A percentile compares a stretch with the other conserved stretches of the same genome.
Conservation (phyloP, 2,888 invertebrate species). For the Creontiades dilutus region DNA sequence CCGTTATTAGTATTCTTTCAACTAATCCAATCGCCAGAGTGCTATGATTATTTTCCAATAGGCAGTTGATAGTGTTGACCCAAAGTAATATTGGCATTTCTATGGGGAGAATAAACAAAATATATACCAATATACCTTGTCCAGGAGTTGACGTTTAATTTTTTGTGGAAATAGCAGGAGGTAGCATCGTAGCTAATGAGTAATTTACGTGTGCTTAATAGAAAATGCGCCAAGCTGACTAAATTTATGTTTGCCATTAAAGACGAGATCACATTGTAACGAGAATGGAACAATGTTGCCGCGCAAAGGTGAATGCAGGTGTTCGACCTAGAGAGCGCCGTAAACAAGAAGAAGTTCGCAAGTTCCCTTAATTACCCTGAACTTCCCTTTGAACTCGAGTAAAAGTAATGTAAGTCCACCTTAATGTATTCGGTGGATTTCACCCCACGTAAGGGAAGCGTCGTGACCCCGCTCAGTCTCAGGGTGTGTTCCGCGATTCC, state of each 20-base stretch:
- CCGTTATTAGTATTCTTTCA: too few relatives aligned
- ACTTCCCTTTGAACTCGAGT: constrained; percentile 46
- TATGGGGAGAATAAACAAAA: too few relatives aligned
- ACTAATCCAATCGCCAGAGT: too few relatives aligned
- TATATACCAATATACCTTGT: too few relatives aligned
- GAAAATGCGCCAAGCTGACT: background rate
- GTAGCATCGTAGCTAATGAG: too few relatives aligned
- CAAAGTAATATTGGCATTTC: too few relatives aligned
- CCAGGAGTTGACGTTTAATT: too few relatives aligned
- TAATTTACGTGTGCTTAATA: too few relatives aligned
- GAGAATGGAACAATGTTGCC: background rate
- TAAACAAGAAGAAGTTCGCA: constrained; percentile 10
- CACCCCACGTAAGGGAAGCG: constrained; percentile 44
- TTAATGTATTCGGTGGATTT: constrained; percentile 51
- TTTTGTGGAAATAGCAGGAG: too few relatives aligned
- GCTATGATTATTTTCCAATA: too few relatives aligned
- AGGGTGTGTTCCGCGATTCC: constrained; percentile 31
- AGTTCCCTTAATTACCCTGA: constrained; percentile 10
- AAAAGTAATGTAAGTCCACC: constrained; percentile 34
- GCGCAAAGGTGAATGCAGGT: background rate
- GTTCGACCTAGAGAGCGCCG: background rate
- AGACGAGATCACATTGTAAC: background rate
- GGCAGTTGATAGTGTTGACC: too few relatives aligned
- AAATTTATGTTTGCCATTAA: background rate
- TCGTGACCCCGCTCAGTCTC: constrained; percentile 45